Evolutionary conservation across 2,888 invertebrate species (phyloP), one percentile per base, ranked within the genome.

Genomic region (Leptopilina myrica): DNA sequence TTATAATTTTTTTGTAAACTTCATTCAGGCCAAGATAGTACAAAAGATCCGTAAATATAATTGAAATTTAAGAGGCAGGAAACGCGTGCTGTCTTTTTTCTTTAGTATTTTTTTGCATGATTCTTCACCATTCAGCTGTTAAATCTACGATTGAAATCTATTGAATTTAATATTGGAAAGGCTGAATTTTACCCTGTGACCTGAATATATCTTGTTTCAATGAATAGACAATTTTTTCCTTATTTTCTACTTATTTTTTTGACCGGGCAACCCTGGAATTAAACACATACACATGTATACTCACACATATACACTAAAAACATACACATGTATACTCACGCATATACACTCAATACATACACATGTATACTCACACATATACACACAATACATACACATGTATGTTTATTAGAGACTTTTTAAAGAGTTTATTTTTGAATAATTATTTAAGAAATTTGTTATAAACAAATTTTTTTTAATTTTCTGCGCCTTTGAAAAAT

Each of bases 121-220:
- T 78, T 80, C 78, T 80, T 83, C 80, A 79, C 83, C 78, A 80
- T 81, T 83, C 78, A 81, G 66, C 64, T 77, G 78, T 64, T 66
- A 76, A 77, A 77, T 62, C 81, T 73, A 77, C 81, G 80, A 78
- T 81, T 81, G 79, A 76, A 77, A 83, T 78, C 82, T 79, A 82
- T 80, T 79, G 83, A 80, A 76, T 76, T 26, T 40, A 77, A 78
- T 83, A 83, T 83, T 80, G 83, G 80, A 65, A 78, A 81, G 69
- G 78, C 75, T 76, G 73, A 81, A 80, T 86, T 85, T 87, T 88
- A 89, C 87, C 87, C 88, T 87, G 85, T 88, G 89, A 89, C 89
- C 89, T 84, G 86, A 85, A 88, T 89, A 86, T 84, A 59, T 77
- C 79, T 82, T 82, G 81, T 78, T 79, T 76, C 78, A 81, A 79